A percentile compares a stretch with the other conserved stretches of the same genome.
Conservation (phyloP, 2,888 invertebrate species). For the Metellina segmentata region DNA sequence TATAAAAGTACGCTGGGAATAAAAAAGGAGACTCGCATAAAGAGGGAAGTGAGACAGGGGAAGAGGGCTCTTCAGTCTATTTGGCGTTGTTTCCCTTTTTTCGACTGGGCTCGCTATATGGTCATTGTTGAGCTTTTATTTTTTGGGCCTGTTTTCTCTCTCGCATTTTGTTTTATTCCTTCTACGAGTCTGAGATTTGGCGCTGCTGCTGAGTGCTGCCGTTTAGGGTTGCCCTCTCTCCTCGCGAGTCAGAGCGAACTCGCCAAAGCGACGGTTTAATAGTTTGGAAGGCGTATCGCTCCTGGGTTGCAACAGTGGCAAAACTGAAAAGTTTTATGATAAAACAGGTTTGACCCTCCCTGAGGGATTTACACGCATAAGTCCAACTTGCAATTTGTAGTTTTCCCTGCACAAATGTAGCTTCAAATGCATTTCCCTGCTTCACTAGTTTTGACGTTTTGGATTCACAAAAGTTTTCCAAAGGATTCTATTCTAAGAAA, state of each 20-base stretch:
- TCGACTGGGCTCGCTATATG: constrained; percentile 55
- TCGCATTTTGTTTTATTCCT: constrained; percentile 29
- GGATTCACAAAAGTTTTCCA: too few species aligned
- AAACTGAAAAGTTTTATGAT: too few species aligned
- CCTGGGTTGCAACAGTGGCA: neutral
- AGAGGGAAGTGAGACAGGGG: constrained; percentile 52
- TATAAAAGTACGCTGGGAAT: constrained; percentile 47
- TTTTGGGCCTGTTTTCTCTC: constrained; percentile 12
- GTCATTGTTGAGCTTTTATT: constrained; percentile 60
- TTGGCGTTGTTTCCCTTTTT: constrained; percentile 58
- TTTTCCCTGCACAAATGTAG: neutral
- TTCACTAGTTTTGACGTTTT: too few species aligned
- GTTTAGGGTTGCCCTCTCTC: constrained; percentile 57
- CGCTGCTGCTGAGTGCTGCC: constrained; percentile 64
- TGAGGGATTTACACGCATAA: neutral
- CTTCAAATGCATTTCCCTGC: too few species aligned
- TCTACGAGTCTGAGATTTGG: constrained; percentile 43
- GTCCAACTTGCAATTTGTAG: neutral
- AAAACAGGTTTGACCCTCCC: neutral
- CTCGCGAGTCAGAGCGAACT: neutral
- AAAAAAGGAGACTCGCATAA: constrained; percentile 32
- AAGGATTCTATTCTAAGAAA: too few species aligned
- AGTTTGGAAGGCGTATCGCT: constrained; percentile 8
- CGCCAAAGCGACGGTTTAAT: constrained; percentile 44
- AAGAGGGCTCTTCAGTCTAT: constrained; percentile 66